A percentile compares a stretch with the other conserved stretches of the same genome.
Evolutionary conservation across 2,797 vertebrate genomes (phyloP).

Genomic region (Enteromius trimaculatus): DNA sequence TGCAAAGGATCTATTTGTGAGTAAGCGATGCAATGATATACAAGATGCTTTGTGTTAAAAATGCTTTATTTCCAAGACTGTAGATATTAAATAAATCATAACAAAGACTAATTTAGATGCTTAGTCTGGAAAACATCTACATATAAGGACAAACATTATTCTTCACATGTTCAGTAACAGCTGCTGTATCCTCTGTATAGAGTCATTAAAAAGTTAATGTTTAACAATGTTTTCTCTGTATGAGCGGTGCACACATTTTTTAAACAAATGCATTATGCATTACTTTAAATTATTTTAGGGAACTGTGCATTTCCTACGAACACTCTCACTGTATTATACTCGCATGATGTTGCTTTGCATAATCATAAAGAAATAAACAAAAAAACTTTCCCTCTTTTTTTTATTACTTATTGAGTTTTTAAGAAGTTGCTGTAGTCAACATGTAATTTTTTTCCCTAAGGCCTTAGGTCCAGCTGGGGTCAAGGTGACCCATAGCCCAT

Average conservation of each 20-base stretch:
- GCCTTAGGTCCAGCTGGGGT: constrained; percentile 42
- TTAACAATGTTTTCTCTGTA: constrained; percentile 5
- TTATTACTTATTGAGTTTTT: neutral
- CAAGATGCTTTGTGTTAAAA: no score
- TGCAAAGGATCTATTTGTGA: neutral
- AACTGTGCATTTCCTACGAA: neutral
- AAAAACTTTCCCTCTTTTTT: neutral
- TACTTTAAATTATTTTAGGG: neutral
- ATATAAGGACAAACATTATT: neutral
- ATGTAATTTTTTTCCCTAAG: constrained; percentile 16
- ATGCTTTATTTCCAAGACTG: neutral
- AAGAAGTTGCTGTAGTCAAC: neutral
- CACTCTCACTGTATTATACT: neutral
- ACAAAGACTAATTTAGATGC: neutral
- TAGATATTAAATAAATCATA: neutral
- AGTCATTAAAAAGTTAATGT: constrained; percentile 4
- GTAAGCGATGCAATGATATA: neutral
- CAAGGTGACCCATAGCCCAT: constrained; percentile 63
- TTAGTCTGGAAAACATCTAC: no score
- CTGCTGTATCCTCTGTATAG: neutral
- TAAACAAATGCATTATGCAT: neutral
- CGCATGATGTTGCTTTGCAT: neutral
- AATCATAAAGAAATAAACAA: neutral
- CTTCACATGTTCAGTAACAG: neutral
- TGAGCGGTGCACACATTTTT: neutral